These are phyloP conservation scores for Hyperoplus immaculatus DNA, from an alignment of 2,797 vertebrate species.

Conservation along the genomic window DNA sequence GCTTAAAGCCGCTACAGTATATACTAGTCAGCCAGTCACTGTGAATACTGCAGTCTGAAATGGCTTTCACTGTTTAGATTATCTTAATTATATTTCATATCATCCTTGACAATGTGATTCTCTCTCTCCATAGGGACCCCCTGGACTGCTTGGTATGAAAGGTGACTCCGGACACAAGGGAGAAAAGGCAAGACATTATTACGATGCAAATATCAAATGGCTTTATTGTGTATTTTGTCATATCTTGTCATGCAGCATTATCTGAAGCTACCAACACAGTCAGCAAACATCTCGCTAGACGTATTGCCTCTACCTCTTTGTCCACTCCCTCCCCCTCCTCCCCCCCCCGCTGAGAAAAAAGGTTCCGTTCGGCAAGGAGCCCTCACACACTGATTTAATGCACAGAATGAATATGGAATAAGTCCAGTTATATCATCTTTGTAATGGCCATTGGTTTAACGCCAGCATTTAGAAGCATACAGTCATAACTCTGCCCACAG, in stretches of 20 bases:
- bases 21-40: slow-evolving; percentile 4
- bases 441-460: slow-evolving; percentile 70
- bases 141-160: slow-evolving; percentile 96
- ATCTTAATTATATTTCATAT: slow-evolving; percentile 36
- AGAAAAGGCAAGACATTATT: slow-evolving; percentile 89
- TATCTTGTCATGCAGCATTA: slow-evolving; percentile 65
- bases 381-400: slow-evolving; percentile 62
- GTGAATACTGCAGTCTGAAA: slow-evolving; percentile 9
- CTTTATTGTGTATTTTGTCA: slow-evolving; percentile 68
- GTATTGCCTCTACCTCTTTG: slow-evolving; percentile 43
- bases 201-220: slow-evolving; percentile 75
- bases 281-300: slow-evolving; percentile 60
- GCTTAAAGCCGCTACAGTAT: slow-evolving; percentile 2
- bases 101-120: slow-evolving; percentile 52
- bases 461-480: slow-evolving; percentile 67
- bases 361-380: slow-evolving; percentile 37
- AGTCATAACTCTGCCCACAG: slow-evolving; percentile 63
- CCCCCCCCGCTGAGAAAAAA: slow-evolving; percentile 37
- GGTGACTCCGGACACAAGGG: slow-evolving; percentile 96
- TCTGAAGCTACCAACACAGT: slow-evolving; percentile 54
- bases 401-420: slow-evolving; percentile 68
- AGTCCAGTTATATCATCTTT: slow-evolving; percentile 61
- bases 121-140: slow-evolving; percentile 89
- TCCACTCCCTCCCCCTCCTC: not conserved
- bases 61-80: slow-evolving; percentile 32